Conservation (phyloP, 2,888 invertebrate genomes). For the Polyommatus icarus region DNA sequence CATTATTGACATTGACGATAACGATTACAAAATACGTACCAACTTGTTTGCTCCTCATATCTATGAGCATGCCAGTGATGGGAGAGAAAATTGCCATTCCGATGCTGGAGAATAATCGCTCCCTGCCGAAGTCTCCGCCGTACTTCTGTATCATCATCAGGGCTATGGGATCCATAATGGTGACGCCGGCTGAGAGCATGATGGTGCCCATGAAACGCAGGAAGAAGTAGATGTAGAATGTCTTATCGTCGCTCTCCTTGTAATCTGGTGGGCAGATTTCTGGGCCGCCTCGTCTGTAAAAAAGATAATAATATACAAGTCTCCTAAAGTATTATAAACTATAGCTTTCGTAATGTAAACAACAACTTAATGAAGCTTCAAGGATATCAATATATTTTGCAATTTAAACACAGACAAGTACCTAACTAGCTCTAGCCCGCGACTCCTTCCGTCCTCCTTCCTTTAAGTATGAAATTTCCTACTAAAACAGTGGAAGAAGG, state of each 20-base stretch:
- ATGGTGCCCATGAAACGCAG: conserved; percentile 89
- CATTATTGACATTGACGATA: conserved; percentile 68
- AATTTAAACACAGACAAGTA: too few relatives aligned
- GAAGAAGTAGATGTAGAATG: conserved; percentile 91
- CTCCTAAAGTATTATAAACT: neutral
- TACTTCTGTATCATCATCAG: conserved; percentile 91
- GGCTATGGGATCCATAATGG: conserved; percentile 93
- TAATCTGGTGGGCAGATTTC: conserved; percentile 90
- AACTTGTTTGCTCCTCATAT: conserved; percentile 83
- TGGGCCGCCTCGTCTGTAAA: conserved; percentile 84
- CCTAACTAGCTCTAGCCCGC: too few relatives aligned
- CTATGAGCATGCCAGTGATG: conserved; percentile 88
- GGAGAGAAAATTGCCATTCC: conserved; percentile 92
- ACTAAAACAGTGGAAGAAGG: too few relatives aligned
- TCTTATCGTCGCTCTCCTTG: conserved; percentile 87
- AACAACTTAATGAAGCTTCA: neutral
- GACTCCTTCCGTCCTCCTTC: too few relatives aligned
- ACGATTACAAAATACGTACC: conserved; percentile 69
- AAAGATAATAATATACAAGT: conserved; percentile 43
- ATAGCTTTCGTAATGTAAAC: neutral
- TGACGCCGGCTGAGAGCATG: conserved; percentile 91
- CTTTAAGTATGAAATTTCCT: too few relatives aligned
- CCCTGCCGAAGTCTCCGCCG: conserved; percentile 90
- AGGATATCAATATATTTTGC: neutral
- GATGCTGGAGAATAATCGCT: conserved; percentile 88